A percentile compares a stretch with the other conserved stretches of the same genome.
Conservation (phyloP, 2,888 invertebrate species). For the Xylota sylvarum region DNA sequence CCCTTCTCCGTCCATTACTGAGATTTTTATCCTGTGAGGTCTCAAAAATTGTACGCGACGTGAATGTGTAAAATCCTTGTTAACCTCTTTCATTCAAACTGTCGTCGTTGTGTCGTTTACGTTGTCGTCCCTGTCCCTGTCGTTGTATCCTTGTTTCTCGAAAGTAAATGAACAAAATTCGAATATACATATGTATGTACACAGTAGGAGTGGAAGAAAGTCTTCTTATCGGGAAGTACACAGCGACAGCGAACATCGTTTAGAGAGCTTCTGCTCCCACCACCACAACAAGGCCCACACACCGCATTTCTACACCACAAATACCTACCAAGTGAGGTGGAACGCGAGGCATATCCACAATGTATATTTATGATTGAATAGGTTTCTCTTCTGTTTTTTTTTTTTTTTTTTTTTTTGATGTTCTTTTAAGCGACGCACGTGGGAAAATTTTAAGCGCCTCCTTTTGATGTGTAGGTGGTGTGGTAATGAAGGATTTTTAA, state of each 20-base stretch:
- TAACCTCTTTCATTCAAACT: conserved; percentile 27
- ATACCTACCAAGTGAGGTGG: conserved; percentile 12
- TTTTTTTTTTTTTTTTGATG: not conserved
- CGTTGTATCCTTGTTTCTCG: not conserved
- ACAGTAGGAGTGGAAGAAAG: not conserved
- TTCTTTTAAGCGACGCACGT: conserved; percentile 2
- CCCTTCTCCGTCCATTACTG: not conserved
- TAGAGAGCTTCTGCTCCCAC: not conserved
- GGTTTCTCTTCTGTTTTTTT: not conserved
- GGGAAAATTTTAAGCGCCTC: not conserved
- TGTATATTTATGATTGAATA: conserved; percentile 12
- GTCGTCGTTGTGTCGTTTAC: too few relatives aligned
- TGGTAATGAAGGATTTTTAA: not conserved
- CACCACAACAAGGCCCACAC: not conserved
- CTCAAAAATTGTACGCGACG: conserved; percentile 3
- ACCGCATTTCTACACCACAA: conserved; percentile 16
- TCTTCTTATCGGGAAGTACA: conserved; percentile 16
- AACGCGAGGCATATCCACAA: conserved; percentile 15
- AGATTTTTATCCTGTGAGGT: conserved; percentile 2
- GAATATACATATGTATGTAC: not conserved
- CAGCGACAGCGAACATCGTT: conserved; percentile 1
- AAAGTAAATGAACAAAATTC: conserved; percentile 8
- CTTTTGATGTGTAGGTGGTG: not conserved
- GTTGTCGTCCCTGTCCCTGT: too few relatives aligned
- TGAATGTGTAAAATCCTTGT: conserved; percentile 16